Conservation (phyloP, 2,888 invertebrate species). For the Cephus rjabovi region DNA sequence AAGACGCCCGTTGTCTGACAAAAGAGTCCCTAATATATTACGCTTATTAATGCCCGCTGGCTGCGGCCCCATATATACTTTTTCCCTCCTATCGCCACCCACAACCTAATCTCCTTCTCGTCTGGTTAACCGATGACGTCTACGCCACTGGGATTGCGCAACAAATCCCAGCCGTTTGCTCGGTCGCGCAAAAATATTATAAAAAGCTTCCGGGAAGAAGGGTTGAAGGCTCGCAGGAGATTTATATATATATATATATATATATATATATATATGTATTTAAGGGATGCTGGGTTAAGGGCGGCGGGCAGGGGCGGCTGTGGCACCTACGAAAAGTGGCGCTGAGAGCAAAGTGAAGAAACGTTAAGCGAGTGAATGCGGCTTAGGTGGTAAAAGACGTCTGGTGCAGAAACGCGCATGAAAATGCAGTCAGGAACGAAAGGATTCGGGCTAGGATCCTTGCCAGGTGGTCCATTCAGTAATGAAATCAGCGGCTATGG, state of each 20-base stretch:
- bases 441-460: slow-evolving; percentile 13
- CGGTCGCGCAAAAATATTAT: slow-evolving; percentile 33
- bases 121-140: not conserved
- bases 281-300: too few relatives aligned
- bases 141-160: too few relatives aligned
- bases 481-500: slow-evolving; percentile 17
- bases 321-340: slow-evolving; percentile 26
- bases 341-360: slow-evolving; percentile 21
- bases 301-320: slow-evolving; percentile 20
- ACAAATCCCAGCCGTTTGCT: slow-evolving; percentile 26
- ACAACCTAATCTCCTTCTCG: not conserved
- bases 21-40: slow-evolving; percentile 62
- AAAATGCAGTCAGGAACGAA: slow-evolving; percentile 24
- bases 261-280: too few relatives aligned
- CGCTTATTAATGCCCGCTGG: slow-evolving; percentile 56
- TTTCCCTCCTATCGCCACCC: not conserved
- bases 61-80: slow-evolving; percentile 17
- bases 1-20: slow-evolving; percentile 51
- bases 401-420: slow-evolving; percentile 26
- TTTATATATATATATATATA: too few relatives aligned
- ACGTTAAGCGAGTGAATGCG: not conserved
- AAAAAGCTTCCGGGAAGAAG: too few relatives aligned
- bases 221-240: too few relatives aligned
- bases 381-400: slow-evolving; percentile 1
- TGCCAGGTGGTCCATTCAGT: slow-evolving; percentile 23